phyloP scores from a whole-genome alignment of 2,113 vertebrate species.

The Benthochromis sp. region DNA sequence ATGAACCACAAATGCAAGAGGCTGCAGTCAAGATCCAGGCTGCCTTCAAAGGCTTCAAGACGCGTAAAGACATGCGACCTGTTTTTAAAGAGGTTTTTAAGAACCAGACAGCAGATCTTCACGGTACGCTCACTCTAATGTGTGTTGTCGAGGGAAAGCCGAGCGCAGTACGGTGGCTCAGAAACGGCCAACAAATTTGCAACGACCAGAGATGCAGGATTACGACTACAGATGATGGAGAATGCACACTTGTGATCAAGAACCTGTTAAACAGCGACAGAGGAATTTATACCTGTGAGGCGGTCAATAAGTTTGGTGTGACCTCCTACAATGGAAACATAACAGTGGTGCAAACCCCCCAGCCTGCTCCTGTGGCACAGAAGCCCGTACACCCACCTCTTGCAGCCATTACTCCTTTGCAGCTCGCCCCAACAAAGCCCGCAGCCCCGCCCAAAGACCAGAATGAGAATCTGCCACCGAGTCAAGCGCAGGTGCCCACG shows the following conservation, averaged over 20 bases:
- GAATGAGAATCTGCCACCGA: neutral
- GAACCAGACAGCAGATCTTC: slow-evolving; percentile 73
- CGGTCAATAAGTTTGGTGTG: slow-evolving; percentile 78
- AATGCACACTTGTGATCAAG: slow-evolving; percentile 78
- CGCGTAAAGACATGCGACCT: slow-evolving; percentile 83
- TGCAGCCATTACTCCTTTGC: slow-evolving; percentile 52
- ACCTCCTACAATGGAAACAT: slow-evolving; percentile 81
- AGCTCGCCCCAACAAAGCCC: slow-evolving; percentile 8
- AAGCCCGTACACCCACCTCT: slow-evolving; percentile 33
- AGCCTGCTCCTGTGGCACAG: neutral
- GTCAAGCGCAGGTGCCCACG: neutral
- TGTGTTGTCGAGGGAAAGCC: slow-evolving; percentile 80
- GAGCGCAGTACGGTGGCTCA: slow-evolving; percentile 77
- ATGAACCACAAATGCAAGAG: slow-evolving; percentile 75
- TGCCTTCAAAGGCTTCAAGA: slow-evolving; percentile 89
- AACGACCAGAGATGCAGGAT: slow-evolving; percentile 72
- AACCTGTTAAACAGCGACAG: slow-evolving; percentile 73
- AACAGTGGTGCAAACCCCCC: slow-evolving; percentile 54
- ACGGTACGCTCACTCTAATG: slow-evolving; percentile 72
- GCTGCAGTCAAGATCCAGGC: slow-evolving; percentile 90
- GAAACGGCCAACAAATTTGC: slow-evolving; percentile 73
- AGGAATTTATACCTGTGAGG: slow-evolving; percentile 85
- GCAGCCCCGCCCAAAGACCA: neutral
- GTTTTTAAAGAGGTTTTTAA: slow-evolving; percentile 80
- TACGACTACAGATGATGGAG: slow-evolving; percentile 72